Base-by-base conservation (phyloP, 2,888 invertebrate genomes). In the Cepaea hortensis region DNA sequence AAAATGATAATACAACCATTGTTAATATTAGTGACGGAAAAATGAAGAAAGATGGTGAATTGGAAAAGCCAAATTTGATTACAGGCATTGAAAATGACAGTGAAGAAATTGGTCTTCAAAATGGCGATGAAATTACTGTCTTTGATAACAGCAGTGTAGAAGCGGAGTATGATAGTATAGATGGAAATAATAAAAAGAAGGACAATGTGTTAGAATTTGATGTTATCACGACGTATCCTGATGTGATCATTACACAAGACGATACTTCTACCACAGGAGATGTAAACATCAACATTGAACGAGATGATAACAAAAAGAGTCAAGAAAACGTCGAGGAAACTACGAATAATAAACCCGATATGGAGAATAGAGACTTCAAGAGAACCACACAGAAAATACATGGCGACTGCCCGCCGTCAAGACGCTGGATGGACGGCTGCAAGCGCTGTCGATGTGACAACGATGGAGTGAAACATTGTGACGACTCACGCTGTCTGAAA, bases 341-440 rank as follows among this genome's bases (percentile, higher is more conserved):
- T 13, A n/a, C 18, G 3, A 46, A 50, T 23, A 50, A 70, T 46
- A 50, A 72, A 65, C 4, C 2, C 3, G 35, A 81, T 1, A 18
- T 68, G 13, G 70, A 72, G 1, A 35, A 72, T 5, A 75, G 46
- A 35, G 18, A 75, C 13, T 3, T n/a, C 7, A 75, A 75, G 62
- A n/a, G 68, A 65, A 76, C 62, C 20, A 85, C 73, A 6, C 72
- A 11, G 35, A 73, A 73, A 23, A 62, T 81, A 2, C 46, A 73
- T 13, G 15, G 48, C 13, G 85, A 85, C 50, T 88, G 88, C 79
- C 61, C 55, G 15, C 88, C 87, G 0, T 73, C 81, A 13, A 65
- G 46, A 35, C 68, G 76, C 9, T 88, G 88, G 88, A 35, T 50
- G n/a, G 84, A 81, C 5, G 85, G 88, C 0, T 88, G 88, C 50